Evolutionary conservation across 2,113 vertebrate genomes (phyloP), one percentile per base, ranked within the genome.

Genomic region (Holacanthus passer): DNA sequence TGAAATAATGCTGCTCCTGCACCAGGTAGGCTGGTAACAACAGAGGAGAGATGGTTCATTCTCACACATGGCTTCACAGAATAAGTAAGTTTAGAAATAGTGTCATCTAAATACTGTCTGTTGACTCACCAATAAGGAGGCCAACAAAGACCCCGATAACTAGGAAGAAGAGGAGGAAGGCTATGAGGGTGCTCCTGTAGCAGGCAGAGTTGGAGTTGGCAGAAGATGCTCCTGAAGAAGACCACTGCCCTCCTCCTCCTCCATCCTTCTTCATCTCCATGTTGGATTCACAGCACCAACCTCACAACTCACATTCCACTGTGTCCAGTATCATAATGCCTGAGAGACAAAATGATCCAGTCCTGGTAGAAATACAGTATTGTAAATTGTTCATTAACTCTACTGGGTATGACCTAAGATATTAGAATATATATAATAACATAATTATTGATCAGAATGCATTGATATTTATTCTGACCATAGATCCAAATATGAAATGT

Each of bases 1-100:
- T 90, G 73, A 94, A 95, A 82, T 89, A 82, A 77, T 92, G 91
- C 58, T 95, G 88, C 87, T 96, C 94, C 87, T 93, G 87, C 76
- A 94, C 88, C 14, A 95, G 43, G 64, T 93, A 95, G 2, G 88
- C 95, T 96, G 81, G 65, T 0, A 41, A 65, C 2, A n/a, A 79
- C 22, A 72, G 19, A 67, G n/a, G 4, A 41, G 16, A 50, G 37
- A 63, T 45, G 8, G 10, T 60, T 45, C 3, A n/a, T 7, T 45
- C 7, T 32, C 11, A 50, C 32, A 27, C 4, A 50, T 19, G 0
- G 27, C 0, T 41, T 43, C 35, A 52, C 32, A 48, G 5, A 55
- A 32, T 24, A 50, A 2, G 11, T 37, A 50, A 1, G 14, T 37
- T 77, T 12, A 24, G 43, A 67, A 41, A 27, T 7, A 41, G 2